Evolutionary conservation across 1,140 invertebrate species (phyloP), one percentile per base, ranked within the genome.

Genomic region (Pogonognathellus flavescens): DNA sequence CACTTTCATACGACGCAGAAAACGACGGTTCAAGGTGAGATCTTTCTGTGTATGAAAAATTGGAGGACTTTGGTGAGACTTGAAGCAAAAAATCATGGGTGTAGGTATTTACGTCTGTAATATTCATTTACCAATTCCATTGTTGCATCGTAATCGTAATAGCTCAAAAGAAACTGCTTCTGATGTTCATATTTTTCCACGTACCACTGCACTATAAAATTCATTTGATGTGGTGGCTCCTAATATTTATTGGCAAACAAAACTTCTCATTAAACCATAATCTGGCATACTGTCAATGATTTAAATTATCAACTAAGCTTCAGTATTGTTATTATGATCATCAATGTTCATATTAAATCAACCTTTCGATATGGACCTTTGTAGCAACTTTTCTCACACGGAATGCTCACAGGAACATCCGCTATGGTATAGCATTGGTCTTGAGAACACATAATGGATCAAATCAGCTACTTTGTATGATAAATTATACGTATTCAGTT

Each of bases 171-270:
- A 90, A 95, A 97, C 87, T 93, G 93, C 87, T 94, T 93, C 25
- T 93, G 91, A 6, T 95, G 90, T 82, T 93, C 93, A 0, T 95
- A 93, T 88, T 94, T 92, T 87, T 93, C 92, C 89, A 97, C 95
- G 89, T 94, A 96, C 96, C 96, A 97, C 91, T 97, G 95, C 16
- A 94, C 94, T 86, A 94, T 91, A 91, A 97, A 96, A n/a, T 88
- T 88, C 13, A 89, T 57, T 66, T 86, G 87, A 1, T 86, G 62
- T 0, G 88, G 88, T 9, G 59, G 80, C 1, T 81, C 80, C 80
- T 81, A 11, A 5, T 10, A 31, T 6, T 41, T 41, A 25, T 66
- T 31, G 10, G 25, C 5, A 25, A 3, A 62, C 13, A 22, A 2
- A n/a, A n/a, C 8, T 5, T 16, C 8, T 18, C 8, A 59, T 59